Evolutionary conservation across 2,888 invertebrate genomes (phyloP), one percentile per base, ranked within the genome.

Genomic region (Campopleginae sp.): DNA sequence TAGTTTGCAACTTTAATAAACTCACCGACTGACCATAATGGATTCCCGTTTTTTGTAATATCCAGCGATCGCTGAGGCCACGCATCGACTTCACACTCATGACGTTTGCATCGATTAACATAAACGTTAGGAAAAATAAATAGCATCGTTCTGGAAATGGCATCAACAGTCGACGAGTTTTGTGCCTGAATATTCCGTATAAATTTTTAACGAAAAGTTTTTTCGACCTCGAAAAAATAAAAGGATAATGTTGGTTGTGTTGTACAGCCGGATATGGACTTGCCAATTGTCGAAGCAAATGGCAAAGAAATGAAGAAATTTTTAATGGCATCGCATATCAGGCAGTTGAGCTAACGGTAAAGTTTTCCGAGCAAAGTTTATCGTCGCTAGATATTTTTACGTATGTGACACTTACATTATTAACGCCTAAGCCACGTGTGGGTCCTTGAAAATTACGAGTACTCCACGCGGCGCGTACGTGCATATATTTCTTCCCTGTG

Each of bases 401-500:
- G 23, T 27, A 14, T 65, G 42, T 42, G 80, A 51, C 19, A 12
- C 48, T 65, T 51, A 38, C 38, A 63, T 72, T 80, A 72, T 72
- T 80, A 63, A 72, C n/a, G 33, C 42, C n/a, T 63, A 66, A 17
- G 23, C 17, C 61, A 63, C 51, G 61, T 51, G 72, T 63, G 19
- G n/a, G 38, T 51, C 80, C 80, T 80, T 80, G 80, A 80, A 63
- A 51, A 65, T 80, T 46, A 72, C 42, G 48, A 61, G 27, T 68
- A 79, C 48, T 27, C n/a, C 27, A 65, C 38, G 72, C 42, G 19
- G 33, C 46, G 44, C 46, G 27, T 70, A 61, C 31, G 54, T 76
- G 46, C 78, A 70, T 70, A 42, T 54, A 44, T 14, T 14, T 46
- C 61, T 78, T 46, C 8, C 38, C 38, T 48, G 33, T 12, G 58